Base-by-base conservation (phyloP, 2,113 vertebrate species). In the Xiphophorus maculatus region DNA sequence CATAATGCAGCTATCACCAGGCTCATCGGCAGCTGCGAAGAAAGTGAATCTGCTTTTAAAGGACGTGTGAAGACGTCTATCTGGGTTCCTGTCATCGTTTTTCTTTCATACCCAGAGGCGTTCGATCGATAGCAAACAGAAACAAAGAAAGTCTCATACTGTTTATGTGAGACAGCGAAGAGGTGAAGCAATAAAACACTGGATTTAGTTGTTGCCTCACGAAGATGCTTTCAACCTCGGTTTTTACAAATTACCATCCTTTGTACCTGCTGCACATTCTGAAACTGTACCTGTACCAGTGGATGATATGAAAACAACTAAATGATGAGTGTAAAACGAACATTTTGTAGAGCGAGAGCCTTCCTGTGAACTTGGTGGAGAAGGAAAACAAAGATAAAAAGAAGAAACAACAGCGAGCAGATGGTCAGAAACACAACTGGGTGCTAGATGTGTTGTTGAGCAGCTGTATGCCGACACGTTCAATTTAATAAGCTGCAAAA, bases 21-120 rank as follows among this genome's bases (percentile, higher is more conserved):
- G 73, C 73, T 74, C 85, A 54, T 84, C 78, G 80, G 81, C 82
- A 86, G 78, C 81, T 74, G 79, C 4, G 37, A 77, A 51, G 33
- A 51, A 80, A 81, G 48, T 69, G 44, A 81, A 51, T 69, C 15
- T 27, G 54, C 4, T 66, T 65, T 76, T 40, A 19, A 7, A 66
- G 54, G 62, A 63, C 28, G n/a, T 58, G 58, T 73, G 0, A 58
- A 79, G 65, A 48, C 69, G 33, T 84, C 76, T 65, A 0, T 79
- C 61, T 6, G 58, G 62, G 71, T 73, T 44, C 66, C 27, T 80
- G 33, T 61, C 63, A 30, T 64, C n/a, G 33, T 77, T 84, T 78
- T 60, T 69, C 76, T 48, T 63, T 78, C 48, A 48, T 73, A 58
- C 73, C 80, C 69, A 2, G 62, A 70, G 70, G 85, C 69, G 5